Evolutionary conservation across 2,888 invertebrate species (phyloP).

Genomic region (Tachystola acroxantha): DNA sequence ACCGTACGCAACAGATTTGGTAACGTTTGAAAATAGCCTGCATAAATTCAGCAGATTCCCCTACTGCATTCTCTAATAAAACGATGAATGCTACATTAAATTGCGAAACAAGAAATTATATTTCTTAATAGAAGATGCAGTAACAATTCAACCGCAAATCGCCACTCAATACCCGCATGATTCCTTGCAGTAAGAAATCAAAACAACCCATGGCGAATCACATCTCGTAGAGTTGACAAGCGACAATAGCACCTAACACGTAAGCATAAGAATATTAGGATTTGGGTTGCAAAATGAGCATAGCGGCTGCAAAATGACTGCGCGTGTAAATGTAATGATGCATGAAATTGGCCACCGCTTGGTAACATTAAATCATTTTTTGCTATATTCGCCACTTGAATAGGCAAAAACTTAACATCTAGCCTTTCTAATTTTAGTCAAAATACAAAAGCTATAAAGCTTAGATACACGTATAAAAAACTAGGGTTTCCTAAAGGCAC

Average conservation of each 20-base stretch:
- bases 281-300: background rate
- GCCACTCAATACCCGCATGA: background rate
- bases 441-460: too few species aligned
- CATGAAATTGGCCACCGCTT: conserved; percentile 54
- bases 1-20: too few species aligned
- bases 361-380: conserved; percentile 38
- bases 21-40: too few species aligned
- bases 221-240: background rate
- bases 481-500: too few species aligned
- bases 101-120: too few species aligned
- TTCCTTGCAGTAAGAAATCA: background rate
- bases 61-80: too few species aligned
- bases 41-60: too few species aligned
- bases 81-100: too few species aligned
- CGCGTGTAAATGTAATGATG: conserved; percentile 51
- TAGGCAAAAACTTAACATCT: background rate
- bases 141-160: background rate
- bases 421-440: too few species aligned
- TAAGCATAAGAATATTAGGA: background rate
- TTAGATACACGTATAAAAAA: too few species aligned
- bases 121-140: background rate
- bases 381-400: conserved; percentile 9
- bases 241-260: background rate
- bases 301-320: conserved; percentile 30
- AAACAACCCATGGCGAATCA: conserved; percentile 12